phyloP scores from a whole-genome alignment of 2,797 vertebrate genomes.

The Acomys russatus region DNA sequence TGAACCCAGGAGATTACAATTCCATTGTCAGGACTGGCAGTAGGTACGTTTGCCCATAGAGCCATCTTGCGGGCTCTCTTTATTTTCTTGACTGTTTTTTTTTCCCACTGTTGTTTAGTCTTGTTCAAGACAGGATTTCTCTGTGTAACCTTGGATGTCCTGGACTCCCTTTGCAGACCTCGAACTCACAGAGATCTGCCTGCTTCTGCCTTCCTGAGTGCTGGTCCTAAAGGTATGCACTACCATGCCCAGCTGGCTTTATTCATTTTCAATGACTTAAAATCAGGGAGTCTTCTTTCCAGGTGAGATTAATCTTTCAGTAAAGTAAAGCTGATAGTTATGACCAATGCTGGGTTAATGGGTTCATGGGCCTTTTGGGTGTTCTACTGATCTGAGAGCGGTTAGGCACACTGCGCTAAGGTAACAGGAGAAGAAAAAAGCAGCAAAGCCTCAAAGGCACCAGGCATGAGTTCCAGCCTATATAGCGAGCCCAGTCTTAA shows the following conservation, averaged over 20 bases:
- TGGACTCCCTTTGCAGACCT: too few relatives aligned
- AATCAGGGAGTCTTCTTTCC: not conserved
- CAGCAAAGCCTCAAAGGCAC: not conserved
- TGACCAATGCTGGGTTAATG: not conserved
- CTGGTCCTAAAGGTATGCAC: too few relatives aligned
- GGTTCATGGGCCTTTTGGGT: not conserved
- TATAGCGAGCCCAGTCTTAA: not conserved
- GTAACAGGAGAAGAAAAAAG: not conserved
- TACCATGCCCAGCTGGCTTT: not conserved
- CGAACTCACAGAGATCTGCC: too few relatives aligned
- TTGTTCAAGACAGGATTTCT: too few relatives aligned
- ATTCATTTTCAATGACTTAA: constrained; percentile 1
- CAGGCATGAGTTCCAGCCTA: not conserved
- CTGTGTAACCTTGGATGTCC: too few relatives aligned
- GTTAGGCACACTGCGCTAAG: not conserved
- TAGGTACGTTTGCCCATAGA: not conserved
- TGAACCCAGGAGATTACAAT: not conserved
- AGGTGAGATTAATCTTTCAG: constrained; percentile 31
- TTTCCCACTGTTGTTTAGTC: too few relatives aligned
- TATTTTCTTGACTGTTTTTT: too few relatives aligned
- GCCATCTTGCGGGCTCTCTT: not conserved
- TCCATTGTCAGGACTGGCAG: not conserved
- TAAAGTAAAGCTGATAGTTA: not conserved
- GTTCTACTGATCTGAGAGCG: not conserved
- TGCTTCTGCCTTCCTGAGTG: too few relatives aligned